Evolutionary conservation across 1,140 invertebrate genomes (phyloP), one percentile per base, ranked within the genome.

Genomic region (Riptortus pedestris): DNA sequence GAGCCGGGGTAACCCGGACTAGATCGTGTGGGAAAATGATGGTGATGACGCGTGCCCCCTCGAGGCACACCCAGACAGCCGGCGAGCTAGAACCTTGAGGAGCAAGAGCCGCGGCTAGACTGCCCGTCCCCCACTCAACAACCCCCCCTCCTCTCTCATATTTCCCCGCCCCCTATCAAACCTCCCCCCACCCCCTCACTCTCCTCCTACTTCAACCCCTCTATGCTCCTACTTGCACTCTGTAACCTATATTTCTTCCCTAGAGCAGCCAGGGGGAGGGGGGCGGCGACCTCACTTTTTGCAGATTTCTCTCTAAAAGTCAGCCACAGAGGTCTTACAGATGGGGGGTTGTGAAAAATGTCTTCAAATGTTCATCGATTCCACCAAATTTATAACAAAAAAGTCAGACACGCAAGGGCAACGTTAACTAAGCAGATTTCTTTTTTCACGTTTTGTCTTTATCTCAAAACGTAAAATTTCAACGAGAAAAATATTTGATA

Each of bases 1-100:
- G 51, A 24, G 51, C 51, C 51, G 51, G 51, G 18, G 24, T 12
- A 24, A 55, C 51, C 51, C 51, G 22, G 51, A 55, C 24, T 24
- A 55, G 51, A 24, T 55, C 51, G 51, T 55, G 24, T 22, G 51
- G 51, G 51, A 55, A 55, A 55, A 55, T 55, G 51, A 55, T 55
- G 51, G 24, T 55, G 51, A 55, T 16, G 51, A 55, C 51, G 51
- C 51, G 51, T 55, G 51, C 51, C 51, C 51, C 24, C 4, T 16
- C 12, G 51, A 55, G 51, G 51, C 51, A 55, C 51, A 24, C 18
- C 45, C n/a, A n/a, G n/a, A 38, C 31, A 14, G 31, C 31, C 14
- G 31, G 14, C 5, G 31, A 38, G 31, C 18, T 7, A 55, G 22
- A 55, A 26, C 51, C 51, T 22, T 24, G 14, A 16, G 18, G 14